Base-by-base conservation (phyloP, 2,797 vertebrate species). In the Rhyacichthys aspro region DNA sequence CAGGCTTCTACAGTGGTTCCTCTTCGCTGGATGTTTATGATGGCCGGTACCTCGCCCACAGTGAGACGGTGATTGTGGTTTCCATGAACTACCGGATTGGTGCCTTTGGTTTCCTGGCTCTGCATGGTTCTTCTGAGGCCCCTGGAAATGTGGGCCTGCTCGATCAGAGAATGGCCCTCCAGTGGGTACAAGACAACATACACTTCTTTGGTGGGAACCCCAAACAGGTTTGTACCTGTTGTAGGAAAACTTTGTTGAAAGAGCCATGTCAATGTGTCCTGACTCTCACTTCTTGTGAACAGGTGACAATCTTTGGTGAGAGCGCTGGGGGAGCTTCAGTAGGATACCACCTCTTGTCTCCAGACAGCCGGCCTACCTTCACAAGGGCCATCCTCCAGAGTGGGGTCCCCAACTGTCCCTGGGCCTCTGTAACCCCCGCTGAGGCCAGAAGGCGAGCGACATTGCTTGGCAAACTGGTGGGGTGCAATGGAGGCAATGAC, bases 41-140 rank as follows among this genome's bases (percentile, higher is more conserved):
- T 5, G 96, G 96, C 0, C 94, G 95, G 1, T 97, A 95, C 78
- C 86, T 98, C 12, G 91, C 94, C 32, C 86, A 93, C 72, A 87
- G 82, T 0, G 95, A 98, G 82, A 92, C 90, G 0, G 87, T 95
- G 4, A 84, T 98, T 12, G 88, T 98, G 69, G 94, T 97, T 2
- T 96, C 96, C 68, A 95, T 98, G 94, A 98, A 95, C 83, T 98
- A 98, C 67, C 91, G 96, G 0, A 89, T 98, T 0, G 94, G 95
- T 0, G 92, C 96, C n/a, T 94, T 97, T 15, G 96, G 96, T 0
- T 98, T 98, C 55, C 81, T 98, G 5, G 93, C 94, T 2, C 84
- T 98, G 5, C 93, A 93, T 0, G 96, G 95, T 7, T 94, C 93
- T 16, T 85, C 91, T 0, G 96, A 98, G 32, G 96, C 96, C 0